phyloP scores from a whole-genome alignment of 2,113 vertebrate genomes.

The Myiagra hebetior region DNA sequence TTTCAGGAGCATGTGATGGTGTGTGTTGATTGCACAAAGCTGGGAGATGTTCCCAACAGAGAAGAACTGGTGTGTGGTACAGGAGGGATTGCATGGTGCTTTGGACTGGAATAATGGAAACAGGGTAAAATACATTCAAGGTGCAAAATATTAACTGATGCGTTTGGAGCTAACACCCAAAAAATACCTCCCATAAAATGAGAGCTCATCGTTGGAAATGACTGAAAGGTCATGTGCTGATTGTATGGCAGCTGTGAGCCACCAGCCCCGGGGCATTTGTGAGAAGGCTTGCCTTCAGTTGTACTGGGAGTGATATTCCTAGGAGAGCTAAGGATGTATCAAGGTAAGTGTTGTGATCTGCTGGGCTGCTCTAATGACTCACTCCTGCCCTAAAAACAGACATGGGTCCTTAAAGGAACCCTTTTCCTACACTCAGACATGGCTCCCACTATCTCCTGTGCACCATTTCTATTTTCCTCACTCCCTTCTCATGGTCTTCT shows the following conservation, averaged over 20 bases:
- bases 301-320: background rate
- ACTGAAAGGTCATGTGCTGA: background rate
- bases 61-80: background rate
- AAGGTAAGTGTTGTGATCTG: background rate
- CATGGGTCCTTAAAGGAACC: background rate
- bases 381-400: background rate
- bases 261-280: background rate
- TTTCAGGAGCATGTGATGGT: background rate
- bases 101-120: background rate
- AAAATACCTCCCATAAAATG: background rate
- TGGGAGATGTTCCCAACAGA: background rate
- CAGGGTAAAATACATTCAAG: background rate
- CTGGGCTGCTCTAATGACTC: background rate
- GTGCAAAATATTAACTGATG: background rate
- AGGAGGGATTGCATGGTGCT: background rate
- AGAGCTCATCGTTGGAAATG: background rate
- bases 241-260: background rate
- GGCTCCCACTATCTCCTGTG: background rate
- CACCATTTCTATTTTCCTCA: background rate
- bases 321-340: background rate
- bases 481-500: background rate
- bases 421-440: background rate
- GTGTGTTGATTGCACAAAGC: background rate
- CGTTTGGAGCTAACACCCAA: background rate
- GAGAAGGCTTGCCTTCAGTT: background rate